Conservation (phyloP, 2,797 vertebrate genomes). For the Lithobates pipiens region DNA sequence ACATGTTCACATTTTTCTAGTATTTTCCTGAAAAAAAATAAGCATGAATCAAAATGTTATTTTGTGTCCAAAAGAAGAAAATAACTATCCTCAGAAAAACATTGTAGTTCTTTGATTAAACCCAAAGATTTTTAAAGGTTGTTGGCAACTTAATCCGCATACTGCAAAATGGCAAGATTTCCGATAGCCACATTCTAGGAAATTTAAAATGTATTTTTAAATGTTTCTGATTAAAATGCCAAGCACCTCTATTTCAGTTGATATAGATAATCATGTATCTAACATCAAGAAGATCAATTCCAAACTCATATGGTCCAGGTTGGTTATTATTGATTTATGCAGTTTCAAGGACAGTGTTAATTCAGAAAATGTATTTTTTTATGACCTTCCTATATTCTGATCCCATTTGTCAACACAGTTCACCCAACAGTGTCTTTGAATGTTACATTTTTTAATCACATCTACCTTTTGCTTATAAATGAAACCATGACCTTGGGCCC, state of each 20-base stretch:
- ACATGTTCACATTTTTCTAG: too few species aligned
- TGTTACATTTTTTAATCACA: slow-evolving; percentile 56
- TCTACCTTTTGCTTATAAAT: slow-evolving; percentile 49
- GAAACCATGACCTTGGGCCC: slow-evolving; percentile 53
- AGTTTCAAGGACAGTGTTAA: slow-evolving; percentile 59
- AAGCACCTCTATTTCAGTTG: background rate
- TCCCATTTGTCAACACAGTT: slow-evolving; percentile 57
- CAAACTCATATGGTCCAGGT: background rate
- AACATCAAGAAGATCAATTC: slow-evolving; percentile 42
- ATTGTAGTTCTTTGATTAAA: too few species aligned
- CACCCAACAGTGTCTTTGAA: slow-evolving; percentile 51
- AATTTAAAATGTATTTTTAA: too few species aligned
- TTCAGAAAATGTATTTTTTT: slow-evolving; percentile 57
- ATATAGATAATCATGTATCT: slow-evolving; percentile 23
- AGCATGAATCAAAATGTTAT: too few species aligned
- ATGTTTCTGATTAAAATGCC: too few species aligned
- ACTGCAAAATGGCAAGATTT: too few species aligned
- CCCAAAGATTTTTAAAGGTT: too few species aligned
- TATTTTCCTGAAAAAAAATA: too few species aligned
- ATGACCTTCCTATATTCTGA: slow-evolving; percentile 55
- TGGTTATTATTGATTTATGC: slow-evolving; percentile 58
- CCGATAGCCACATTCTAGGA: too few species aligned
- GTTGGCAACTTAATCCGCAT: too few species aligned
- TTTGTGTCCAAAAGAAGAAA: too few species aligned
- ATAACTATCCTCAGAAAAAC: too few species aligned